Percentiles rank a stretch among this genome's conserved stretches.
Evolutionary conservation across 1,140 invertebrate genomes (phyloP).

Genomic region (Caenorhabditis latens): DNA sequence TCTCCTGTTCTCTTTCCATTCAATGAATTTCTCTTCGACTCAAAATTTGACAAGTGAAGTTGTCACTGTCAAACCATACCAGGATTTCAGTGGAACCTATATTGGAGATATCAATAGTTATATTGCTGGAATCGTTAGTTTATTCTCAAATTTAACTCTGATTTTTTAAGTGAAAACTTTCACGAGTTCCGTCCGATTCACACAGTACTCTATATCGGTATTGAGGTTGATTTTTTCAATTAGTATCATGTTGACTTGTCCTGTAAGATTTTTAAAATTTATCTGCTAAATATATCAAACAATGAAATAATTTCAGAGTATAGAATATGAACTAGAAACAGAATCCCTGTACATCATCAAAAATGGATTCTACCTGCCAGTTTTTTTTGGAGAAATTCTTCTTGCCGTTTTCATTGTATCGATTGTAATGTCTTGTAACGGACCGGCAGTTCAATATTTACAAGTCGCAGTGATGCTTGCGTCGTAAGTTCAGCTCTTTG

Average conservation of each 20-base stretch:
- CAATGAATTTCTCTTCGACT: background rate
- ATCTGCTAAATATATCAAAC: background rate
- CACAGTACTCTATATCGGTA: background rate
- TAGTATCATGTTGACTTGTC: constrained; percentile 1
- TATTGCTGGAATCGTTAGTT: background rate
- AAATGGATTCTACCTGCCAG: background rate
- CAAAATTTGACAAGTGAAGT: background rate
- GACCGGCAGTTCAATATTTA: background rate
- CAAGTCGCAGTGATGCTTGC: background rate
- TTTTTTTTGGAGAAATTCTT: background rate
- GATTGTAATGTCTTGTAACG: background rate
- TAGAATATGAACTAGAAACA: background rate
- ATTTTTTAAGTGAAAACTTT: background rate
- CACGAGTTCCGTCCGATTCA: background rate
- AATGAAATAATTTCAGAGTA: background rate
- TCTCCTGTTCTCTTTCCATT: background rate
- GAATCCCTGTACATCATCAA: background rate
- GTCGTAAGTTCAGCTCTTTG: background rate
- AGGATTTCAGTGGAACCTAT: background rate
- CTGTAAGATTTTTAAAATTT: background rate
- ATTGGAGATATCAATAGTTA: background rate
- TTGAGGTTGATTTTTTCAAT: background rate
- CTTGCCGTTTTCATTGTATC: background rate
- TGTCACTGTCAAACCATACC: background rate
- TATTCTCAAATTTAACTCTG: background rate